phyloP scores from a whole-genome alignment of 2,888 invertebrate genomes.

The Brenthis hecate region DNA sequence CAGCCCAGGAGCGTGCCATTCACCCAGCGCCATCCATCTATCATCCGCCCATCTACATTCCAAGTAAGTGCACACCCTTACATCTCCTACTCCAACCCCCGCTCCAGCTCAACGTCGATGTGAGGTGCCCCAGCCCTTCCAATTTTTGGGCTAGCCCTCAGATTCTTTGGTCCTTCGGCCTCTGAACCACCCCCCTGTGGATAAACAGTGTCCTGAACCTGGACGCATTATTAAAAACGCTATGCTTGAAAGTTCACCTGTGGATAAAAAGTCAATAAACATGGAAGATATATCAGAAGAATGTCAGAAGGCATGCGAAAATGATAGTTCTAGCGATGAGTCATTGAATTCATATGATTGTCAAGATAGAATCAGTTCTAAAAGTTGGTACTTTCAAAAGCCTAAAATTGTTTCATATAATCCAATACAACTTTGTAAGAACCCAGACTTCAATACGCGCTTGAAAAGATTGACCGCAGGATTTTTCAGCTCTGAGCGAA shows the following conservation, averaged over 20 bases:
- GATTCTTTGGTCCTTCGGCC: no score
- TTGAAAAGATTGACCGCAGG: slow-evolving; percentile 63
- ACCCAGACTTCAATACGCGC: slow-evolving; percentile 74
- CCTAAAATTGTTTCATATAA: slow-evolving; percentile 62
- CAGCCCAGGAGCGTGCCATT: no score
- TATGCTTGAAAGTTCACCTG: slow-evolving; percentile 59
- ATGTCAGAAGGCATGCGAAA: neutral
- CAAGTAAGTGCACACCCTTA: no score
- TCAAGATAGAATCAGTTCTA: slow-evolving; percentile 46
- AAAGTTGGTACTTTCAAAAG: slow-evolving; percentile 63
- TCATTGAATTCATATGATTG: slow-evolving; percentile 30
- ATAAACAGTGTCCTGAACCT: no score
- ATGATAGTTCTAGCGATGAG: slow-evolving; percentile 4
- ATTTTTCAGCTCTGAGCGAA: slow-evolving; percentile 61
- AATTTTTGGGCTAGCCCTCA: no score
- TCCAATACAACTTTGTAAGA: slow-evolving; percentile 68
- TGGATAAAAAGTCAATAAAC: slow-evolving; percentile 42
- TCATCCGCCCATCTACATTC: no score
- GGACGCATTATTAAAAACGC: slow-evolving; percentile 51
- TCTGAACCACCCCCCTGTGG: no score
- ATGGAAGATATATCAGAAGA: slow-evolving; percentile 31
- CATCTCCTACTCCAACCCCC: no score
- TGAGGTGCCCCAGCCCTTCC: no score
- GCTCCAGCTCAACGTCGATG: no score
- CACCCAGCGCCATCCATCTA: no score